Evolutionary conservation across 2,113 vertebrate genomes (phyloP).

Genomic region (Hyaena hyaena): DNA sequence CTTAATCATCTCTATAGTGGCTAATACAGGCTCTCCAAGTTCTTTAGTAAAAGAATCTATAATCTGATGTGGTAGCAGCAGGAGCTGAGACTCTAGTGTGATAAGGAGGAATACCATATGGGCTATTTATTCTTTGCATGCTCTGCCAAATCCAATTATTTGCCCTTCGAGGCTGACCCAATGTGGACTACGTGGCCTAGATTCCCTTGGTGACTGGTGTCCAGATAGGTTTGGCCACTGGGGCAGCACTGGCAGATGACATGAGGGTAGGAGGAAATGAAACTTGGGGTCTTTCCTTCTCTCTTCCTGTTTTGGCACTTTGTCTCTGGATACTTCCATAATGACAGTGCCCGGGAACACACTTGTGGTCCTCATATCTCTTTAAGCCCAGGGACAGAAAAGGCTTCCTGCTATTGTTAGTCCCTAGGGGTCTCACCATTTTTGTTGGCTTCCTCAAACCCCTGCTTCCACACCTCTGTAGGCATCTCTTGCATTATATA

Average conservation of each 20-base stretch:
- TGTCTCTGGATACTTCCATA: neutral
- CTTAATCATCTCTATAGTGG: neutral
- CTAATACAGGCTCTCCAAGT: neutral
- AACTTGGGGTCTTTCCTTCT: neutral
- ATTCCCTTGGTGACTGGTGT: neutral
- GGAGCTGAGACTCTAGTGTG: neutral
- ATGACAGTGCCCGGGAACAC: neutral
- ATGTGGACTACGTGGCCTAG: neutral
- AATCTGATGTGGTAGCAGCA: neutral
- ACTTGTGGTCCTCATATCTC: rapidly evolving
- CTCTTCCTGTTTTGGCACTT: neutral
- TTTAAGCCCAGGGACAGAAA: neutral
- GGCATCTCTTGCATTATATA: neutral
- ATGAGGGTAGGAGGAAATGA: neutral
- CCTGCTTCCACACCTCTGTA: neutral
- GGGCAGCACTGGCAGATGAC: neutral
- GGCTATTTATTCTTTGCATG: neutral
- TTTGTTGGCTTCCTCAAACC: neutral
- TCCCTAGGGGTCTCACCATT: neutral
- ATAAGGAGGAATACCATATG: neutral
- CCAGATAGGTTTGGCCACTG: no score
- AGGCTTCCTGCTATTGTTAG: neutral
- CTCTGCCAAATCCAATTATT: neutral
- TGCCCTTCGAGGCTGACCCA: neutral
- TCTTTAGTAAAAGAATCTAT: constrained; percentile 21